Base-by-base conservation (phyloP, 1,140 invertebrate genomes). In the Pararge aegeria region DNA sequence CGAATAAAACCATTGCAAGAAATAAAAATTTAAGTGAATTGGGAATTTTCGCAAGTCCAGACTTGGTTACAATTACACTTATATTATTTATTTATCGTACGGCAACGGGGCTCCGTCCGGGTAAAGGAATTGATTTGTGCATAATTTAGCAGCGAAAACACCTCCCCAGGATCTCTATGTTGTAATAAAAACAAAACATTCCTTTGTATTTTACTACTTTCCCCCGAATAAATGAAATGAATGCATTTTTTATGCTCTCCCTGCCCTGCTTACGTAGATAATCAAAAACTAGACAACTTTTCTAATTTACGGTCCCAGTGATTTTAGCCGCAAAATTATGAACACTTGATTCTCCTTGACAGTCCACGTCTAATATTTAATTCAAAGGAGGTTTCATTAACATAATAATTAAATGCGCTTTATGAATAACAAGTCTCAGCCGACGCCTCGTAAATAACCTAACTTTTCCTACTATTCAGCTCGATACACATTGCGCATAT, bases 331-430 rank as follows among this genome's bases (percentile, higher is more conserved):
- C 61, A 57, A 71, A 79, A 78, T 83, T 78, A 84, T 73, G 70
- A 82, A 77, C 68, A 64, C 57, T 69, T 83, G 78, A 87, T 83
- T 84, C 70, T 54, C 83, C 87, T 87, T 87, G 83, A 87, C 80
- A 80, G 75, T 67, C 68, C 71, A 66, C 58, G 61, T 73, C 80
- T 87, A 74, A 86, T 83, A 87, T 89, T 87, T 85, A 87, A 89
- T 89, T 89, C 86, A 89, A 80, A 78, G 78, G 72, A 79, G 78
- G 73, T 82, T 83, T 86, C 86, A 80, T 89, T 89, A 80, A 83
- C 83, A 89, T 89, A 85, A 85, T 89, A 89, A 89, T 89, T 87
- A 87, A 87, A 89, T 79, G 78, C 78, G 76, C 78, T 80, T 87
- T 87, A 83, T 89, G 86, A 89, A 89, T 87, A 84, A 81, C 77